Conservation (phyloP, 2,888 invertebrate species). For the Archips crataeganus region DNA sequence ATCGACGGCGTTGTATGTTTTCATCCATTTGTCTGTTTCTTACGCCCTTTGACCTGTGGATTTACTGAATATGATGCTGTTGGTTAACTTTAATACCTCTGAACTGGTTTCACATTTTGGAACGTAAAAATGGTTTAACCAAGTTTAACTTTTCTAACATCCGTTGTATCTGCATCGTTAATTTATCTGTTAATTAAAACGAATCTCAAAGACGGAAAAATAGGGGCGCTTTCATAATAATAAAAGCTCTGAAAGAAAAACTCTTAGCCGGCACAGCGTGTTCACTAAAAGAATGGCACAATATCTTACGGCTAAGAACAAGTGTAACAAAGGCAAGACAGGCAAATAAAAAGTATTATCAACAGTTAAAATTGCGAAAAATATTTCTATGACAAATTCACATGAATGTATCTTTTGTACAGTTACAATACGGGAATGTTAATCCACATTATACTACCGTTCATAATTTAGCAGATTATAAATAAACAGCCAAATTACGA, state of each 20-base stretch:
- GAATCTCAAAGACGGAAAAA: slow-evolving; percentile 32
- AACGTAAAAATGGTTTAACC: slow-evolving; percentile 9
- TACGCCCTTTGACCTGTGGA: too few species aligned
- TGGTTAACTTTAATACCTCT: too few species aligned
- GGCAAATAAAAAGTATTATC: background rate
- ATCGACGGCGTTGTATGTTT: too few species aligned
- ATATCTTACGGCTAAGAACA: background rate
- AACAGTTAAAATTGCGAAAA: background rate
- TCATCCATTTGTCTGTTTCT: too few species aligned
- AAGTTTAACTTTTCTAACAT: background rate
- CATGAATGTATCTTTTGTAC: too few species aligned
- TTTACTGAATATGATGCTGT: too few species aligned
- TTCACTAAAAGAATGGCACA: slow-evolving; percentile 32
- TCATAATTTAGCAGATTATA: too few species aligned
- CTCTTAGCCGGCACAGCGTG: slow-evolving; percentile 18
- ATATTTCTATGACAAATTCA: too few species aligned
- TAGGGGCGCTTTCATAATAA: slow-evolving; percentile 33
- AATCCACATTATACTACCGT: too few species aligned
- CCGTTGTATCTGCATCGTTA: background rate
- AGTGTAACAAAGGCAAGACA: background rate
- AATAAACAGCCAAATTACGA: too few species aligned
- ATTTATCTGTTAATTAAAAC: slow-evolving; percentile 32
- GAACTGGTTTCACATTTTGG: too few species aligned
- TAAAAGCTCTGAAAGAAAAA: slow-evolving; percentile 24
- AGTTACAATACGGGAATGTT: too few species aligned